phyloP scores from a whole-genome alignment of 2,888 invertebrate species.

The Podabrus alpinus region DNA sequence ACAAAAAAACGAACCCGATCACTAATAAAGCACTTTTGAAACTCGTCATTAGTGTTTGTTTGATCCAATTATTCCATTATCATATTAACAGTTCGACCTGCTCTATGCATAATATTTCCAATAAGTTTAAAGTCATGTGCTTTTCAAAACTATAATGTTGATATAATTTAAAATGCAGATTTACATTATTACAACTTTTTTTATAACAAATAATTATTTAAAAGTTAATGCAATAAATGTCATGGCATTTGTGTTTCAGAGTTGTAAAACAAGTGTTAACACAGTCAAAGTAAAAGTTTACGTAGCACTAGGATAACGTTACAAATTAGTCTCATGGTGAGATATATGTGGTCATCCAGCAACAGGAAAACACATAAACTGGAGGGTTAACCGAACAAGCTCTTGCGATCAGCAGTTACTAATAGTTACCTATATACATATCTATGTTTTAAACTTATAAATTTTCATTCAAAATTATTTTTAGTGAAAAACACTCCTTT shows the following conservation, averaged over 20 bases:
- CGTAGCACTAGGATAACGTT: constrained; percentile 37
- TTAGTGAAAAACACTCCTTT: neutral
- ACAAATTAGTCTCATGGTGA: constrained; percentile 42
- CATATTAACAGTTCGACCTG: too few species aligned
- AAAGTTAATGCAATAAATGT: constrained; percentile 37
- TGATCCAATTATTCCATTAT: too few species aligned
- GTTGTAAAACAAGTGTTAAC: constrained; percentile 41
- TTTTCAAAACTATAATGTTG: too few species aligned
- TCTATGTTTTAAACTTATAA: neutral
- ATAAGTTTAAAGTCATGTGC: too few species aligned
- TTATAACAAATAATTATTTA: neutral
- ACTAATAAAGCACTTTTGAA: too few species aligned
- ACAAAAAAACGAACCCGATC: too few species aligned
- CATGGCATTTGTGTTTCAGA: constrained; percentile 35
- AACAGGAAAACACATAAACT: constrained; percentile 40
- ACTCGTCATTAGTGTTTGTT: too few species aligned
- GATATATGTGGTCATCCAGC: constrained; percentile 42
- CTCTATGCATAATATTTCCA: too few species aligned
- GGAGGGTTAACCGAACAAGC: constrained; percentile 29
- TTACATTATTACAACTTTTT: too few species aligned
- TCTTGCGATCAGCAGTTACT: constrained; percentile 23
- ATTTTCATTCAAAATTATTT: neutral
- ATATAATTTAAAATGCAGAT: too few species aligned
- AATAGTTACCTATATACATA: constrained; percentile 9
- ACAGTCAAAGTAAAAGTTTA: constrained; percentile 35